Percentiles rank a stretch among this genome's conserved stretches.
phyloP scores from a whole-genome alignment of 2,113 vertebrate species.

The Steatornis caripensis region DNA sequence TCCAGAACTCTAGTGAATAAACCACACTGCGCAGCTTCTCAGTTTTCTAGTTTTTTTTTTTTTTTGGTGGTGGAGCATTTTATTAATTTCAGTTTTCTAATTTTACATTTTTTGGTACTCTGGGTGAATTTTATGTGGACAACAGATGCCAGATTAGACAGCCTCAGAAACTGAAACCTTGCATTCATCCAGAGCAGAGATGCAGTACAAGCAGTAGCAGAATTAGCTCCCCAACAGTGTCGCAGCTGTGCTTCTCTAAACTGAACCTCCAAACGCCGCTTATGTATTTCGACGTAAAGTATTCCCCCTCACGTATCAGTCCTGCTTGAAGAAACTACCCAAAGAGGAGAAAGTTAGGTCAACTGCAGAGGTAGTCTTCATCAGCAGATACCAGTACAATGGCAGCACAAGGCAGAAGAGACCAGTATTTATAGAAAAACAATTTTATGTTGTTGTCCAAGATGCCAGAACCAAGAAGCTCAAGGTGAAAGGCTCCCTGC shows the following conservation, averaged over 20 bases:
- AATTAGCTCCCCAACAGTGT: not conserved
- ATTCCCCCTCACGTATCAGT: not conserved
- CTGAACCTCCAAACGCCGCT: not conserved
- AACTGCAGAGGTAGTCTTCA: not conserved
- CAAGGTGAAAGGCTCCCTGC: not conserved
- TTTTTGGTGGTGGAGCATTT: not conserved
- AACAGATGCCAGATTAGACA: not conserved
- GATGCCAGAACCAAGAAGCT: not conserved
- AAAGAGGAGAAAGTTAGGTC: not conserved
- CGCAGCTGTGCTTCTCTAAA: not conserved
- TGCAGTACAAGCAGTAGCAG: not conserved
- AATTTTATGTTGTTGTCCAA: not conserved
- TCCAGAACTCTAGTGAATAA: not conserved
- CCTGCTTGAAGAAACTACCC: not conserved
- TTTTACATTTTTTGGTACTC: not conserved
- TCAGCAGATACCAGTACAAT: not conserved
- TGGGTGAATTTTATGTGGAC: not conserved
- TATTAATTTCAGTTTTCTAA: not conserved
- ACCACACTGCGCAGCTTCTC: not conserved
- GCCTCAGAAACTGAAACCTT: not conserved
- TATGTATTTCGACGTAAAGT: not conserved
- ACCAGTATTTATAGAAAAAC: not conserved
- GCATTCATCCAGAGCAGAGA: not conserved
- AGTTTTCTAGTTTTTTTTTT: not conserved
- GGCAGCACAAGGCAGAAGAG: not conserved